Evolutionary conservation across 2,113 vertebrate genomes (phyloP).

Genomic region (Oreamnos americanus): DNA sequence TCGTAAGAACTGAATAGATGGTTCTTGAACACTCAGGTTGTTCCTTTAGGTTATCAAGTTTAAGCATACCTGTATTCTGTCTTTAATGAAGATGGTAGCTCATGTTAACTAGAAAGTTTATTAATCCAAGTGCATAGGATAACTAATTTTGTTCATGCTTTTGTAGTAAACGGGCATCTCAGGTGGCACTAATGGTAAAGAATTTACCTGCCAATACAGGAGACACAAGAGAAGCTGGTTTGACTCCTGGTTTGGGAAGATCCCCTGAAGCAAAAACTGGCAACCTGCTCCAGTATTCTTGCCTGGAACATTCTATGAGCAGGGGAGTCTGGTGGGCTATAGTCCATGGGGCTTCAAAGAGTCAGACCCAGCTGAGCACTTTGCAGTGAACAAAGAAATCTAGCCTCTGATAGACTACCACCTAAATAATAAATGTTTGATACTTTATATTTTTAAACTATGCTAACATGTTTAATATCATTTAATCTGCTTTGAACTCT

Average conservation of each 20-base stretch:
- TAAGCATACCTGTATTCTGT: background rate
- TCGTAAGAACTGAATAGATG: background rate
- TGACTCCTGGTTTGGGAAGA: background rate
- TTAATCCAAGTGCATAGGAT: background rate
- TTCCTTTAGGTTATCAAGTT: background rate
- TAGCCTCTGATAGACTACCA: background rate
- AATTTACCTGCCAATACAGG: background rate
- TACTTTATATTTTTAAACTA: background rate
- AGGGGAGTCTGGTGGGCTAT: background rate
- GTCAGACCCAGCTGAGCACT: background rate
- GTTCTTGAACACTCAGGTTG: background rate
- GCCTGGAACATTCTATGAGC: background rate
- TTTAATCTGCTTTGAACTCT: background rate
- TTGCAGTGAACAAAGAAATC: background rate
- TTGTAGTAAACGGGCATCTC: background rate
- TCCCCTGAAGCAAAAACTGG: background rate
- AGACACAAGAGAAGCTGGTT: background rate
- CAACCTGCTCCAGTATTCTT: background rate
- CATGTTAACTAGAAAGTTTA: background rate
- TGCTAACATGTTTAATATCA: background rate
- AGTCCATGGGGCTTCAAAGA: background rate
- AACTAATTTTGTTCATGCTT: background rate
- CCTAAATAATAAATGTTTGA: background rate
- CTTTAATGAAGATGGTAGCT: background rate
- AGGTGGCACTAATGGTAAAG: background rate